phyloP scores from a whole-genome alignment of 35 echinoderm and acorn worm genomes.

The Amphiura filiformis region DNA sequence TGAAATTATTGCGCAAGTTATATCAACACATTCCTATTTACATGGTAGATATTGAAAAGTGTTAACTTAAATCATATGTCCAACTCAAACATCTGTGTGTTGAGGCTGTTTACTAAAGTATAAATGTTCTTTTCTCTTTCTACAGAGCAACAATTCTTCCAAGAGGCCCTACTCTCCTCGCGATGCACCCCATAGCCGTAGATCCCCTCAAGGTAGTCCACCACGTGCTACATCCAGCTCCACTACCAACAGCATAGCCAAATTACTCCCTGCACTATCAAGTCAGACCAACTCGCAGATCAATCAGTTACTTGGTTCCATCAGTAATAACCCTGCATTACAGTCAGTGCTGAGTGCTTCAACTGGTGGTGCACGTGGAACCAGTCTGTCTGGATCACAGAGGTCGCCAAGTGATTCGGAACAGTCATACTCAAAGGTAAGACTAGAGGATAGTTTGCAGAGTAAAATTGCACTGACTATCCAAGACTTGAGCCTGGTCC shows the following conservation, averaged over 20 bases:
- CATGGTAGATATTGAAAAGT: no score
- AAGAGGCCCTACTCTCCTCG: not conserved
- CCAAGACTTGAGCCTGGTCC: no score
- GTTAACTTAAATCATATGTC: no score
- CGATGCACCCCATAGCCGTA: slow-evolving; percentile 15
- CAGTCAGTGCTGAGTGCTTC: not conserved
- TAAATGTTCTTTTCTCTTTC: not conserved
- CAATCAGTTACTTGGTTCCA: slow-evolving; percentile 15
- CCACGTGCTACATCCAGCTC: not conserved
- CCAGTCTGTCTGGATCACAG: not conserved
- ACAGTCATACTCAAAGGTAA: not conserved
- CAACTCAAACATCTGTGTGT: no score
- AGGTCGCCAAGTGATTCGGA: not conserved
- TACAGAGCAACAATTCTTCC: not conserved
- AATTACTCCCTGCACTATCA: slow-evolving; percentile 13
- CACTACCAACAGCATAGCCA: not conserved
- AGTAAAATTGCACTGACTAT: no score
- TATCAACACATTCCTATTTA: no score
- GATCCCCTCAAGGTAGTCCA: slow-evolving; percentile 24
- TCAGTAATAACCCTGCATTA: not conserved
- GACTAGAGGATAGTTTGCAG: no score
- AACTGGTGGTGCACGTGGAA: not conserved
- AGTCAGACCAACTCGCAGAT: slow-evolving; percentile 30
- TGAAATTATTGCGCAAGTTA: no score
- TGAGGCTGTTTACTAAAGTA: no score